Percentiles rank a stretch among this genome's conserved stretches.
Conservation (phyloP, 2,888 invertebrate genomes). For the Drosophila affinis region DNA sequence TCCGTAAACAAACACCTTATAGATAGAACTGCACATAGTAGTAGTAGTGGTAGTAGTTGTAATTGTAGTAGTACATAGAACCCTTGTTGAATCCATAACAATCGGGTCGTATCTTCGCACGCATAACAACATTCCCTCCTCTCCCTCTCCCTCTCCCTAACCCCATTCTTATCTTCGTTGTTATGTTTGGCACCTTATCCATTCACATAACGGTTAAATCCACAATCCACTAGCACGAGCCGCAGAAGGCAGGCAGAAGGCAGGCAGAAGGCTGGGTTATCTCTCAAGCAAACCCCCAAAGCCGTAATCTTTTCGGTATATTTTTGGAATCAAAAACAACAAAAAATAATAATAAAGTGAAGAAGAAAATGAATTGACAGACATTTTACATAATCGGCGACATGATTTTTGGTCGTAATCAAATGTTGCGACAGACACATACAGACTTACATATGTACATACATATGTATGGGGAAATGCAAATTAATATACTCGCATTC, state of each 20-base stretch:
- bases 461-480: conserved; percentile 34
- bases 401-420: conserved; percentile 17
- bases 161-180: not conserved
- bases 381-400: conserved; percentile 58
- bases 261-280: conserved; percentile 11
- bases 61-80: too few relatives aligned
- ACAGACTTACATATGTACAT: too few relatives aligned
- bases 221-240: too few relatives aligned
- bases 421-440: conserved; percentile 18
- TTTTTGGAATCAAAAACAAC: conserved; percentile 19
- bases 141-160: not conserved
- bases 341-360: conserved; percentile 9
- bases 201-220: not conserved
- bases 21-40: too few relatives aligned
- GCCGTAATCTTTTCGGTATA: conserved; percentile 17
- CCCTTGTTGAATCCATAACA: not conserved
- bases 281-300: conserved; percentile 25
- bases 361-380: conserved; percentile 52
- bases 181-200: conserved; percentile 1
- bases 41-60: too few relatives aligned
- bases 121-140: not conserved
- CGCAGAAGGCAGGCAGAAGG: too few relatives aligned
- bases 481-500: conserved; percentile 40
- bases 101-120: not conserved
- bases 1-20: too few relatives aligned